Evolutionary conservation across 1,140 invertebrate genomes (phyloP), one percentile per base, ranked within the genome.

Genomic region (Heliconius hewitsoni): DNA sequence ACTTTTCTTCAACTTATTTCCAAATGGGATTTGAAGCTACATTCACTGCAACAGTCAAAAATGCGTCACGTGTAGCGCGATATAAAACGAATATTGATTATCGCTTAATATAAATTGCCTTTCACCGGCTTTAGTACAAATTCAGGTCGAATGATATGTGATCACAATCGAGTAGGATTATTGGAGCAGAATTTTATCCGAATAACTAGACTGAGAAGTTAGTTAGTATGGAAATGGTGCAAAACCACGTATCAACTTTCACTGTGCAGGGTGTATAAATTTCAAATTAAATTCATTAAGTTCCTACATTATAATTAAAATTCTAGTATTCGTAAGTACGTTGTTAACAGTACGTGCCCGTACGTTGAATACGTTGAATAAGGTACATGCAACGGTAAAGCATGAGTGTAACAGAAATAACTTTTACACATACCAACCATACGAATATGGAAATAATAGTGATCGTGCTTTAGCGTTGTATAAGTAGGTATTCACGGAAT

Each of bases 121-220:
- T 79, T 81, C 74, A 75, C 75, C 60, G 70, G 71, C 71, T 71
- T 76, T 72, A 73, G 72, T 75, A 39, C 72, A 81, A 79, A 83
- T 83, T 81, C 46, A 78, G 74, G 79, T 73, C 74, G 81, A 80
- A 87, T 90, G 89, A 92, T 91, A 92, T 92, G 87, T 90, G 90
- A 94, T 92, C 91, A 80, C 84, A 82, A 87, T 87, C 84, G 84
- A 83, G 78, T 84, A 71, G 84, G 88, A 91, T 91, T 87, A 92
- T 86, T 92, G 89, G 91, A 90, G 91, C 91, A 93, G 84, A 92
- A 89, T 93, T 88, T 85, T 84, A 89, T 87, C 82, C 80, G 80
- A 90, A 81, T 81, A 91, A 93, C 82, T 91, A 91, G 91, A 91
- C 86, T 93, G 90, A 88, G 89, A 91, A 93, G 87, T 85, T 87